phyloP scores from a whole-genome alignment of 2,888 invertebrate genomes.

The Mesochorus sp. region DNA sequence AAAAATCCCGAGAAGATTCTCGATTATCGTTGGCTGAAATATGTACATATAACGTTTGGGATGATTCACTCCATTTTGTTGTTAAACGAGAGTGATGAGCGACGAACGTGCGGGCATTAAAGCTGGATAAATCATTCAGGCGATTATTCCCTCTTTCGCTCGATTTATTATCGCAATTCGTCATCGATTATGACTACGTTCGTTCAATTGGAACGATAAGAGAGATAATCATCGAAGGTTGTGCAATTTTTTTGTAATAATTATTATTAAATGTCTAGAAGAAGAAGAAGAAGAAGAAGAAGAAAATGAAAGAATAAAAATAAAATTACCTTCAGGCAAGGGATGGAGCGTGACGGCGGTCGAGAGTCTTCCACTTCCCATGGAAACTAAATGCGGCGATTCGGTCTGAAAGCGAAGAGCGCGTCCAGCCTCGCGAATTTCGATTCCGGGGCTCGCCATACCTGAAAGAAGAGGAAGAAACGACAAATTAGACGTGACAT shows the following conservation, averaged over 20 bases:
- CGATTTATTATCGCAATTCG: neutral
- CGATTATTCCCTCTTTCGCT: neutral
- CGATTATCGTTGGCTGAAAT: neutral
- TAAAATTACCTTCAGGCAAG: slow-evolving; percentile 89
- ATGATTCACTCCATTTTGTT: slow-evolving; percentile 30
- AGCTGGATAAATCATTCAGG: neutral
- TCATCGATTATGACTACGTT: slow-evolving; percentile 69
- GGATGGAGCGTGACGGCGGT: slow-evolving; percentile 96
- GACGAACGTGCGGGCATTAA: slow-evolving; percentile 13
- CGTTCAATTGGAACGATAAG: no score
- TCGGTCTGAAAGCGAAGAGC: slow-evolving; percentile 89
- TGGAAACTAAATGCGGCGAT: slow-evolving; percentile 94
- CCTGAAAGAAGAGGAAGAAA: slow-evolving; percentile 66
- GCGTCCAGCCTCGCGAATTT: slow-evolving; percentile 83
- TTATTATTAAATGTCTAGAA: no score
- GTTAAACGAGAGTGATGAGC: neutral
- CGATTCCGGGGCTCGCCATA: slow-evolving; percentile 79
- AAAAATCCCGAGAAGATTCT: neutral
- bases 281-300: neutral
- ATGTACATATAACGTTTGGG: neutral
- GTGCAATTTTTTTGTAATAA: no score
- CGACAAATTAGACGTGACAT: neutral
- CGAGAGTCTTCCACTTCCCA: slow-evolving; percentile 94
- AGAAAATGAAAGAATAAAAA: neutral
- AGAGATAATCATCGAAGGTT: no score